Evolutionary conservation across 1,140 invertebrate genomes (phyloP).

Genomic region (Drosophila micromelanica): DNA sequence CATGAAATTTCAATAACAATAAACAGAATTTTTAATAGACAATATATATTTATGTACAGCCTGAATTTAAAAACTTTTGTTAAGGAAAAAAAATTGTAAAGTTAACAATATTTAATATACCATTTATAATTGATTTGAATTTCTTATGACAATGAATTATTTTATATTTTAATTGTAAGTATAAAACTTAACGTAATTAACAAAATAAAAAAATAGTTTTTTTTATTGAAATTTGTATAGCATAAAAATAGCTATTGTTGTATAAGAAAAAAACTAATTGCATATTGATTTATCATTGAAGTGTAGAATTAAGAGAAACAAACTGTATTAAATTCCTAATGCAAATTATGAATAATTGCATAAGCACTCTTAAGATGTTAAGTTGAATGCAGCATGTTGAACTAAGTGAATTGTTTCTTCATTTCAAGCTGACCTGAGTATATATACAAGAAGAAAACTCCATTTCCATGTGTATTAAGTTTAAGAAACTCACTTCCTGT

Average conservation of each 20-base stretch:
- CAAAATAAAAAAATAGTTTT: not conserved
- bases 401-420: not conserved
- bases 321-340: no score
- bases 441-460: constrained; percentile 3
- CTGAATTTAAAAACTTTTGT: no score
- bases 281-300: not conserved
- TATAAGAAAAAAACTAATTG: not conserved
- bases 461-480: constrained; percentile 14
- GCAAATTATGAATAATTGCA: constrained; percentile 4
- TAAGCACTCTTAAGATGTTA: constrained; percentile 15
- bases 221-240: not conserved
- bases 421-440: constrained; percentile 1
- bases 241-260: not conserved
- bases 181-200: no score
- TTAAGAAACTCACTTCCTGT: constrained; percentile 15
- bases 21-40: no score
- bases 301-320: not conserved
- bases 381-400: not conserved
- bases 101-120: no score
- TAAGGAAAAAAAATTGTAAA: no score
- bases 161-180: no score
- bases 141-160: no score
- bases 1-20: no score
- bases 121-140: no score
- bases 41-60: no score